Base-by-base conservation (phyloP, 2,888 invertebrate species). In the Bellardia bayeri region DNA sequence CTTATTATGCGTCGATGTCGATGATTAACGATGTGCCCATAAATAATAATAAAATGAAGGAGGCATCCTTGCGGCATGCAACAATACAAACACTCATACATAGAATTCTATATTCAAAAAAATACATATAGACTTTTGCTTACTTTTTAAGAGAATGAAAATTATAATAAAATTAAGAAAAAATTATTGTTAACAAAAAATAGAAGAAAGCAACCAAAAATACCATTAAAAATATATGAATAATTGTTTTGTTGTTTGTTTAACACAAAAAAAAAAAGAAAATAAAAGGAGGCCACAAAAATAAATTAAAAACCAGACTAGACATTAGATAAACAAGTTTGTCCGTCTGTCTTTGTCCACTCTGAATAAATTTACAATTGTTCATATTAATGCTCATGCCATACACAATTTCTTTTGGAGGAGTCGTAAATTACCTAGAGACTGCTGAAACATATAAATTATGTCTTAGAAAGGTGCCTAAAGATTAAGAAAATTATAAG, bases 11-110 rank as follows among this genome's bases (percentile, higher is more conserved):
- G 90, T 88, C 92, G 91, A 92, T 91, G 61, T 54, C 76, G 91
- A 92, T 92, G 92, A 92, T 92, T 92, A 92, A 92, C 92, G 92
- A 92, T 91, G 56, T 42, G 69, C 45, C 64, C 88, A 90, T 90
- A 89, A 90, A 90, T 90, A 89, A 89, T 83, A 84, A 84, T 64
- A 78, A 71, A 79, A 80, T 63, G 74, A 82, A 63, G 82, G 54
- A 63, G 86, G 78, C 86, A 84, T 85, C 78, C 87, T 72, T 71
- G 58, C 40, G 64, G 76, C 72, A 79, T 68, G 61, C 72, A 58
- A 49, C 51, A 66, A 49, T 8, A 81, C 58, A 33, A 16, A 58
- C 40, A 45, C 54, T 37, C 16, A 11, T 14, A 56, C 42, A 42
- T 40, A 63, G 11, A 14, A 30, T 1, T 9, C 6, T 33, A 49